Evolutionary conservation across 2,797 vertebrate species (phyloP).

Genomic region (Sebastes taczanowskii): DNA sequence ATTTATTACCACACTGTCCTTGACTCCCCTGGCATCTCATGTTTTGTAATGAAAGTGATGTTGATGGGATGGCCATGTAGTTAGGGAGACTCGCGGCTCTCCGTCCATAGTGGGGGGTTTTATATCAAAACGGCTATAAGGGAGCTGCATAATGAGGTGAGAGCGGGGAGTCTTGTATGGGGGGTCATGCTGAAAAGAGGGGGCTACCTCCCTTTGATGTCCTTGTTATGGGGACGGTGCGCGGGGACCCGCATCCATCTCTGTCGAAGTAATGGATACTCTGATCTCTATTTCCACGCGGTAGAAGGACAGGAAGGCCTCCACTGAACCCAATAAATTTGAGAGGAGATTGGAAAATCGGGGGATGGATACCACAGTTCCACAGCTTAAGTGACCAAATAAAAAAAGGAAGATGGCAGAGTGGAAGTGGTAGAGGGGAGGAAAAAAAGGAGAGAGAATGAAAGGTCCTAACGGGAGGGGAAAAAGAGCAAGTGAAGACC

Average conservation of each 20-base stretch:
- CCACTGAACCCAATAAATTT: constrained; percentile 91
- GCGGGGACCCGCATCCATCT: constrained; percentile 86
- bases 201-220: constrained; percentile 87
- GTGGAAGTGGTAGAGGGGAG: constrained; percentile 59
- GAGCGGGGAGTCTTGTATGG: constrained; percentile 83
- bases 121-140: constrained; percentile 89
- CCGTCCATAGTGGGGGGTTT: constrained; percentile 83
- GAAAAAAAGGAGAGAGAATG: constrained; percentile 66
- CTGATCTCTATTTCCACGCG: constrained; percentile 88
- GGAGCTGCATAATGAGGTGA: constrained; percentile 89
- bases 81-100: constrained; percentile 81
- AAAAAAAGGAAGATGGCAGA: constrained; percentile 80
- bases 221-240: constrained; percentile 86
- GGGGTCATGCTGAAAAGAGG: constrained; percentile 86
- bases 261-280: constrained; percentile 89
- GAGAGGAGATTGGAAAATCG: constrained; percentile 88
- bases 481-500: constrained; percentile 68
- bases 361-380: constrained; percentile 83
- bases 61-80: constrained; percentile 89
- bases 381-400: constrained; percentile 86
- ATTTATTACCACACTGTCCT: constrained; percentile 89
- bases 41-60: constrained; percentile 91
- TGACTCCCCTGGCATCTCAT: constrained; percentile 88
- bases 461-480: constrained; percentile 60
- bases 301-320: constrained; percentile 89